Evolutionary conservation across 2,797 vertebrate species (phyloP).

Genomic region (Mormyrus proboscirostris): DNA sequence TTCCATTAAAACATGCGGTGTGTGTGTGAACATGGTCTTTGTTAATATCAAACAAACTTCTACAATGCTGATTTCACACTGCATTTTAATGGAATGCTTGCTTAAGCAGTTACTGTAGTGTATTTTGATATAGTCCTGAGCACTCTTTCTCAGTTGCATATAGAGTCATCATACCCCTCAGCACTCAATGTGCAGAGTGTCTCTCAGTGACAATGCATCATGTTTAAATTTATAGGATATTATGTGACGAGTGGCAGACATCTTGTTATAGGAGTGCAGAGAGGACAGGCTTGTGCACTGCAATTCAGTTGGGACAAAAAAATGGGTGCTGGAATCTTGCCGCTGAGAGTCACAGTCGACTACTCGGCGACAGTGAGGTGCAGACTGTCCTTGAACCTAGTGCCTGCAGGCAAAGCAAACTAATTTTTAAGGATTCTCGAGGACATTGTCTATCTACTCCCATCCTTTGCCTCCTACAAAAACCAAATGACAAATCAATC

Average conservation of each 20-base stretch:
- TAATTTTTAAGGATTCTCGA: slow-evolving; percentile 10
- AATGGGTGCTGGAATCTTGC: slow-evolving; percentile 41
- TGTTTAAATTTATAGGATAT: slow-evolving; percentile 34
- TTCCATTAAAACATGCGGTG: neutral
- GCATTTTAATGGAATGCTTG: neutral
- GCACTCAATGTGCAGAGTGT: slow-evolving; percentile 44
- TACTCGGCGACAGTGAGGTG: slow-evolving; percentile 26
- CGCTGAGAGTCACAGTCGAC: slow-evolving; percentile 20
- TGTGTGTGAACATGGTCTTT: neutral
- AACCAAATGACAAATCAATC: neutral
- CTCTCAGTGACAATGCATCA: slow-evolving; percentile 40
- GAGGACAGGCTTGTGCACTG: slow-evolving; percentile 45
- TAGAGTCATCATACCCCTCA: slow-evolving; percentile 39
- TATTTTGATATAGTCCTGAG: neutral
- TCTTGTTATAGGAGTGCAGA: slow-evolving; percentile 48
- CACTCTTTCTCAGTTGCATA: neutral
- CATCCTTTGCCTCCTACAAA: neutral
- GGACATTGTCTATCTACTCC: neutral
- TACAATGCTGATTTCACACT: neutral
- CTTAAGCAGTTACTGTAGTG: neutral
- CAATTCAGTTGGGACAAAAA: slow-evolving; percentile 51
- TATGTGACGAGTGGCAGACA: slow-evolving; percentile 42
- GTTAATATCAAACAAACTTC: neutral
- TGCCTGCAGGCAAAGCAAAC: slow-evolving; percentile 25
- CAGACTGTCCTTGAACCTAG: slow-evolving; percentile 25